These are phyloP conservation scores for Pelodiscus sinensis DNA, from an alignment of 2,113 vertebrate genomes.

Conservation along the genomic window DNA sequence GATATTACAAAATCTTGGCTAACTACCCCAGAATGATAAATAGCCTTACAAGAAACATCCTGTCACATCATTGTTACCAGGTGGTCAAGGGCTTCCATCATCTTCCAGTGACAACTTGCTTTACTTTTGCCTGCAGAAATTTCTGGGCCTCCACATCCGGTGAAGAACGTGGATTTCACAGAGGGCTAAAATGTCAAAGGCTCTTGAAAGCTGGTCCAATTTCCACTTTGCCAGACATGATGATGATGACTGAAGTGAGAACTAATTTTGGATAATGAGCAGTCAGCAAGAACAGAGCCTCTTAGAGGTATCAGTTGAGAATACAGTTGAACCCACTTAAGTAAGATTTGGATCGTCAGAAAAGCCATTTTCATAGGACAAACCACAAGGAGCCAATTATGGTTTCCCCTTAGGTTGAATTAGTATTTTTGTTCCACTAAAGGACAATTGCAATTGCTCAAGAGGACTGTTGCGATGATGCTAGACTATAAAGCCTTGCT, in stretches of 20 bases:
- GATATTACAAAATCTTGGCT: neutral
- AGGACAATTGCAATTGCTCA: neutral
- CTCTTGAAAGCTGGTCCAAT: slow-evolving; percentile 71
- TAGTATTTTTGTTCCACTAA: neutral
- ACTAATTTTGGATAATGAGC: slow-evolving; percentile 72
- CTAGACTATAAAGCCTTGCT: neutral
- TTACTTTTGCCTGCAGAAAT: slow-evolving; percentile 23
- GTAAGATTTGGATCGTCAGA: slow-evolving; percentile 64
- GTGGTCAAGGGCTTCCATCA: neutral
- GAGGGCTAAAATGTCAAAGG: slow-evolving; percentile 66
- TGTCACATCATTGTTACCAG: neutral
- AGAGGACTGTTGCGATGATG: neutral
- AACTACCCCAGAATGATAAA: neutral
- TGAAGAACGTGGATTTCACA: slow-evolving; percentile 54
- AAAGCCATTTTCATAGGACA: slow-evolving; percentile 56
- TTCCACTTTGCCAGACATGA: slow-evolving; percentile 64
- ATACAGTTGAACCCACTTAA: slow-evolving; percentile 54
- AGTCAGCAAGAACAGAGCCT: slow-evolving; percentile 64
- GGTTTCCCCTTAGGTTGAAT: neutral
- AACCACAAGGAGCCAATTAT: neutral
- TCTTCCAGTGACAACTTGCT: rapidly evolving
- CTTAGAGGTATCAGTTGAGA: slow-evolving; percentile 57
- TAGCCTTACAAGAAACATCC: neutral
- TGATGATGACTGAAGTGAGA: slow-evolving; percentile 35
- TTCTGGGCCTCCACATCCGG: neutral